These are phyloP conservation scores for Aethina tumida DNA, from an alignment of 1,140 invertebrate genomes.

Conservation along the genomic window DNA sequence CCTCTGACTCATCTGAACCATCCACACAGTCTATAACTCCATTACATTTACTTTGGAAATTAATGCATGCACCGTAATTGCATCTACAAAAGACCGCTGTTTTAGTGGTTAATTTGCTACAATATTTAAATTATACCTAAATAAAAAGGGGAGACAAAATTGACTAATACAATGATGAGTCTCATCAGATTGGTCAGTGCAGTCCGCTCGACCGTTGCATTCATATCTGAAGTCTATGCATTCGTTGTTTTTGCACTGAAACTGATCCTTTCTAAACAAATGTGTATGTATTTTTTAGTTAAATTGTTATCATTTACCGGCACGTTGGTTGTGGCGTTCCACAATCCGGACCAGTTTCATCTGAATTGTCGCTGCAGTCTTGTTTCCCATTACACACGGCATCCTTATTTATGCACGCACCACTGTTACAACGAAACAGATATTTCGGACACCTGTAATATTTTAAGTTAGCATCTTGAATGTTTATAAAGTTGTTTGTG, in stretches of 20 bases:
- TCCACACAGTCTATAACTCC: slow-evolving; percentile 51
- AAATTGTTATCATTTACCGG: slow-evolving; percentile 13
- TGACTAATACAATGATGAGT: slow-evolving; percentile 17
- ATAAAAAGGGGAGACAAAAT: neutral
- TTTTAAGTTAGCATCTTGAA: slow-evolving; percentile 2
- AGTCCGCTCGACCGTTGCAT: slow-evolving; percentile 42
- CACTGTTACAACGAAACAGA: slow-evolving; percentile 42
- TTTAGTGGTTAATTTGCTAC: slow-evolving; percentile 24
- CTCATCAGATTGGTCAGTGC: slow-evolving; percentile 55
- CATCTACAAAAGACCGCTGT: slow-evolving; percentile 39
- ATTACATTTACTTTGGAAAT: slow-evolving; percentile 45
- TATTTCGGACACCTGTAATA: slow-evolving; percentile 25
- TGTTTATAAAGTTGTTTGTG: neutral
- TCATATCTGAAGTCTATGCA: slow-evolving; percentile 45
- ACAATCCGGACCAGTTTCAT: slow-evolving; percentile 36
- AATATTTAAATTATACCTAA: neutral
- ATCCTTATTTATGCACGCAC: slow-evolving; percentile 41
- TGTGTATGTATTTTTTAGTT: neutral
- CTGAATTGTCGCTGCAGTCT: slow-evolving; percentile 48
- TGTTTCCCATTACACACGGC: slow-evolving; percentile 44
- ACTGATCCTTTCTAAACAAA: slow-evolving; percentile 31
- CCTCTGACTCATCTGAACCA: slow-evolving; percentile 53
- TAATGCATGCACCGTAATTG: slow-evolving; percentile 49
- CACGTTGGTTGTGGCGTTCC: slow-evolving; percentile 11
- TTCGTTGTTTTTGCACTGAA: slow-evolving; percentile 44